Evolutionary conservation across 2,113 vertebrate species (phyloP).

Genomic region (Bagarius yarrelli): DNA sequence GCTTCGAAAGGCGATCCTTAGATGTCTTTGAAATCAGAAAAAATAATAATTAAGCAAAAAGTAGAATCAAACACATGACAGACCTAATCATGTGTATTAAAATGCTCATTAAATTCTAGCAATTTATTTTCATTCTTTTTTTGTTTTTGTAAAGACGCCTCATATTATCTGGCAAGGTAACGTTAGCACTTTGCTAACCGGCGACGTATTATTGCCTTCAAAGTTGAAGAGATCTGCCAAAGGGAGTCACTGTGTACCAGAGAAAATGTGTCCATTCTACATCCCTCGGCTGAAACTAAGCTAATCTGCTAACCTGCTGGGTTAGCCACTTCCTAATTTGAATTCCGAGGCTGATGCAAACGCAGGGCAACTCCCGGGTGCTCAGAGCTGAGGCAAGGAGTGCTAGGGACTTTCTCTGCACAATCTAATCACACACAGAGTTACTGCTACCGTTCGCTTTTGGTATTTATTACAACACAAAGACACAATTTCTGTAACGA

Average conservation of each 20-base stretch:
- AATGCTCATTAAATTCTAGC: not conserved
- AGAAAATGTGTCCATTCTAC: conserved; percentile 37
- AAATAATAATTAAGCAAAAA: not conserved
- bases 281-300: conserved; percentile 22
- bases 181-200: not conserved
- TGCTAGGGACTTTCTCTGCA: conserved; percentile 23
- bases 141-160: not conserved
- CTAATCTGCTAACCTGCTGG: conserved; percentile 42
- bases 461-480: too few species aligned
- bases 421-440: not conserved
- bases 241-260: conserved; percentile 40
- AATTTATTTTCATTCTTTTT: too few species aligned
- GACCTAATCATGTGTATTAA: not conserved
- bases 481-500: too few species aligned
- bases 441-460: too few species aligned
- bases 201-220: not conserved
- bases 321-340: conserved; percentile 23
- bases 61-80: not conserved
- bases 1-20: not conserved
- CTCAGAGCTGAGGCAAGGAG: not conserved
- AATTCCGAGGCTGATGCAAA: conserved; percentile 37
- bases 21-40: not conserved
- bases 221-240: not conserved
- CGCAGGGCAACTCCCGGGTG: not conserved
- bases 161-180: not conserved